These are phyloP conservation scores for Steatocranus sp. DNA, from an alignment of 2,797 vertebrate species.

Conservation along the genomic window DNA sequence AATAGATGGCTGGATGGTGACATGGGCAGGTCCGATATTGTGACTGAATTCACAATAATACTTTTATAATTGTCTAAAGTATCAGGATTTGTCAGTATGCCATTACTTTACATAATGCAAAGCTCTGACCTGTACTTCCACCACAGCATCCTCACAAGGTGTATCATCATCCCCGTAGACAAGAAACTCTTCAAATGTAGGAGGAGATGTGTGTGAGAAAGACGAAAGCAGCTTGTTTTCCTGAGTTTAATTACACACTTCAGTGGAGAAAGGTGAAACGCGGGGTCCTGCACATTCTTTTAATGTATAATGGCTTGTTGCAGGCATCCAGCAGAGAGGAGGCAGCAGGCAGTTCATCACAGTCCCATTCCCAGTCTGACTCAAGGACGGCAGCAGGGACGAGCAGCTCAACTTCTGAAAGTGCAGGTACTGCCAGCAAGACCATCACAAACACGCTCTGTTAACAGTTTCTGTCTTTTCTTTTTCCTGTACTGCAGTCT, in stretches of 20 bases:
- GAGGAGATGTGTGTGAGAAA: background rate
- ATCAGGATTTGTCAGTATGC: background rate
- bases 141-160: background rate
- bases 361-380: conserved; percentile 44
- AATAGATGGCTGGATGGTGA: background rate
- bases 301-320: background rate
- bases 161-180: background rate
- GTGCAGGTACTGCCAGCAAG: conserved; percentile 51
- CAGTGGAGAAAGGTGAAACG: background rate
- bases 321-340: conserved; percentile 54
- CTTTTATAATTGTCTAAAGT: background rate
- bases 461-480: background rate
- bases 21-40: background rate
- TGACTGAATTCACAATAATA: background rate
- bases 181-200: background rate
- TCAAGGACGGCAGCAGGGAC: conserved; percentile 43
- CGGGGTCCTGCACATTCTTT: background rate
- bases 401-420: conserved; percentile 61
- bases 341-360: conserved; percentile 39
- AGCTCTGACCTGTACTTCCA: background rate
- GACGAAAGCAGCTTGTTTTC: background rate
- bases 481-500: background rate
- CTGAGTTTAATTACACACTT: background rate
- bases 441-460: background rate
- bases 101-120: background rate